Evolutionary conservation across 2,888 invertebrate species (phyloP).

Genomic region (Drosophila barbarae): DNA sequence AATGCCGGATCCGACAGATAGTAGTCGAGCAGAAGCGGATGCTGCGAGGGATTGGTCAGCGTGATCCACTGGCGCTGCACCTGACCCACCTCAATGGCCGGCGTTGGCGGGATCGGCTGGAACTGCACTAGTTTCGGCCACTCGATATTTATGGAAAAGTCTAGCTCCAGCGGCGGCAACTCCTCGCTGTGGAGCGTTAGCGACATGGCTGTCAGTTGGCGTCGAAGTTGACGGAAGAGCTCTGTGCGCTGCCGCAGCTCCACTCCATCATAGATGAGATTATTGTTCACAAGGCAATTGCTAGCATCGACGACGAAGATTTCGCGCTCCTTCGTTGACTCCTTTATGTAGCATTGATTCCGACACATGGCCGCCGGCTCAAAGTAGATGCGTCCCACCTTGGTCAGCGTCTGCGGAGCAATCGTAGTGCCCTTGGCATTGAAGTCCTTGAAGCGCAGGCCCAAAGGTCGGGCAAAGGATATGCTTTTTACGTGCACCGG

Average conservation of each 20-base stretch:
- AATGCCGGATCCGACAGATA: conserved; percentile 74
- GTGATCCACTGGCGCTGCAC: conserved; percentile 73
- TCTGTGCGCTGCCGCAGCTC: conserved; percentile 78
- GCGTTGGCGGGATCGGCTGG: conserved; percentile 67
- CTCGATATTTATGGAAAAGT: conserved; percentile 77
- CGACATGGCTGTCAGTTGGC: conserved; percentile 74
- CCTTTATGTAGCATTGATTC: conserved; percentile 72
- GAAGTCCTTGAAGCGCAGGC: conserved; percentile 82
- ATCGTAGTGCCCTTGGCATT: conserved; percentile 79
- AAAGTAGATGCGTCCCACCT: conserved; percentile 84
- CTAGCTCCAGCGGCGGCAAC: conserved; percentile 76
- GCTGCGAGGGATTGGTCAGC: conserved; percentile 77
- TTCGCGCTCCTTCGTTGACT: conserved; percentile 35
- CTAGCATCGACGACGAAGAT: conserved; percentile 45
- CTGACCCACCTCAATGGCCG: conserved; percentile 77
- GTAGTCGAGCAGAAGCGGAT: conserved; percentile 75
- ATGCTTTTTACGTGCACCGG: conserved; percentile 85
- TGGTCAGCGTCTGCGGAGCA: conserved; percentile 80
- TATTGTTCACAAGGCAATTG: conserved; percentile 50
- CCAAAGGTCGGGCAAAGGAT: conserved; percentile 82
- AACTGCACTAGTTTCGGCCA: conserved; percentile 79
- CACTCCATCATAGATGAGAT: conserved; percentile 75
- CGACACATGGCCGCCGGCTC: conserved; percentile 87
- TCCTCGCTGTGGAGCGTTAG: conserved; percentile 77
- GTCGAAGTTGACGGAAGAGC: conserved; percentile 76